phyloP scores from a whole-genome alignment of 2,113 vertebrate species.

The Pollachius pollachius region DNA sequence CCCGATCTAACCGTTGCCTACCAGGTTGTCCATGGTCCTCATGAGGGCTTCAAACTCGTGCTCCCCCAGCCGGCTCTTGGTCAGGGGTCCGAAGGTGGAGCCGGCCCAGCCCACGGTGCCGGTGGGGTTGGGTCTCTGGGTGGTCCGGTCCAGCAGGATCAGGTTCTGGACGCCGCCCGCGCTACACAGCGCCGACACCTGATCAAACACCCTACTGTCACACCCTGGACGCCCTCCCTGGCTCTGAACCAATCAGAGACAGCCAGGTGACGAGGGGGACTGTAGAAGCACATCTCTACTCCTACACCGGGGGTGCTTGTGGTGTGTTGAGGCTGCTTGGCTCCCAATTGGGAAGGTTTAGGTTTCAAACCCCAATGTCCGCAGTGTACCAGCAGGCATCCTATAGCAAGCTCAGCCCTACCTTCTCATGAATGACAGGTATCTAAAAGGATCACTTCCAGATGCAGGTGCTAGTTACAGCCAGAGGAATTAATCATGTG shows the following conservation, averaged over 20 bases:
- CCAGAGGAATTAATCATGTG: no score
- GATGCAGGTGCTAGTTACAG: no score
- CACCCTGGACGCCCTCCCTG: background rate
- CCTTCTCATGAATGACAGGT: no score
- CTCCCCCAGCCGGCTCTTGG: slow-evolving; percentile 90
- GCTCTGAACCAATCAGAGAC: background rate
- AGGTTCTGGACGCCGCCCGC: slow-evolving; percentile 86
- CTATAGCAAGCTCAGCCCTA: no score
- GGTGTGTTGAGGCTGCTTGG: no score
- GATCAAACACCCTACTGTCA: background rate
- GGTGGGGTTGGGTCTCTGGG: slow-evolving; percentile 77
- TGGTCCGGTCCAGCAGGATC: slow-evolving; percentile 84
- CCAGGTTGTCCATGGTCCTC: slow-evolving; percentile 97
- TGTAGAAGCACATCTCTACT: no score
- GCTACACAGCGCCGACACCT: slow-evolving; percentile 88
- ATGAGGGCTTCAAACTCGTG: slow-evolving; percentile 97
- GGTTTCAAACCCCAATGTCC: no score
- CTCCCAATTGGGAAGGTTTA: no score
- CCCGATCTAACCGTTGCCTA: slow-evolving; percentile 28
- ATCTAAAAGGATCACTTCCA: no score
- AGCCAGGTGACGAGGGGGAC: background rate
- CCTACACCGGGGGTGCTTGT: no score
- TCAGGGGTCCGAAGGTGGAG: slow-evolving; percentile 91
- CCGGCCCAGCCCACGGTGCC: slow-evolving; percentile 90
- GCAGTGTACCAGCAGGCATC: no score